Evolutionary conservation across 2,113 vertebrate species (phyloP), one percentile per base, ranked within the genome.

Genomic region (Gallinago paraguaiae): DNA sequence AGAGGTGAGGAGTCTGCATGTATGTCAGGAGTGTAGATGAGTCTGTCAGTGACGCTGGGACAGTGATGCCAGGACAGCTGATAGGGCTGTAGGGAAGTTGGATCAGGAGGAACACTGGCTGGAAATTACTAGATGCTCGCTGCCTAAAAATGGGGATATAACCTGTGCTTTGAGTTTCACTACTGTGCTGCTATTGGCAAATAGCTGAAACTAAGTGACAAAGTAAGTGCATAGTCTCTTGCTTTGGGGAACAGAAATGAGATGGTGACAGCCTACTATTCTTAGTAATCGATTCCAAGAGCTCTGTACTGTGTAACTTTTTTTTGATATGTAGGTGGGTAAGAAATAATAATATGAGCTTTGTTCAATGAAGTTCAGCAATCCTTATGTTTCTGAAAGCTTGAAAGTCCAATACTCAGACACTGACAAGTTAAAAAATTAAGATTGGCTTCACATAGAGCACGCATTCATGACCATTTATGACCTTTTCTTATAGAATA

Each of bases 11-110:
- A 48, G 23, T n/a, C 50, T 54, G 1, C 13, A 6, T 56, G 19
- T 0, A 6, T 59, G 33, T 33, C 64, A 48, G 63, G 27, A 79
- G 14, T 3, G 0, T n/a, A 35, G 23, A 4, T 70, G 18, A 46
- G 18, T 45, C 19, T 59, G 15, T 41, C 37, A 5, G 1, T 37
- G 60, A n/a, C 65, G 48, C 22, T 81, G 77, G 8, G 24, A 35
- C 33, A 27, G 10, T 50, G 33, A n/a, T 61, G 50, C 27, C 1
- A 1, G 28, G 33, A 61, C 6, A 82, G 63, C 41, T 48, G 23
- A 24, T 39, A 11, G 0, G 5, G 33, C 35, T 0, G 0, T 46
- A n/a, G 51, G 46, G 45, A 51, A 60, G 20, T 14, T 76, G 30
- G 13, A 64, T 68, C 45, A 68, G 80, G 68, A 57, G 59, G 17